phyloP scores from a whole-genome alignment of 2,113 vertebrate species.

The Microtus oregoni region DNA sequence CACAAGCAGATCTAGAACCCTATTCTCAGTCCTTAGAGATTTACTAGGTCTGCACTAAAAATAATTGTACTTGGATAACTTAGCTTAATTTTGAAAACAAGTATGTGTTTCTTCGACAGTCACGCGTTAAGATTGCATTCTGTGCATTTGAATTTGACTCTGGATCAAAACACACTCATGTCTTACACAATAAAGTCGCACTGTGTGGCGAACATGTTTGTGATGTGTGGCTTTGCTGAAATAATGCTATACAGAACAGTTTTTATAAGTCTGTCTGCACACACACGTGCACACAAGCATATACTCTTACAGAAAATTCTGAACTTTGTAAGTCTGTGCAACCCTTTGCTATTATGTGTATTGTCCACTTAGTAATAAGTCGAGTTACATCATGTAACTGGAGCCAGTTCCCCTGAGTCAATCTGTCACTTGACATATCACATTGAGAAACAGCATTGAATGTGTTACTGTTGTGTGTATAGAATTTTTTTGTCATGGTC shows the following conservation, averaged over 20 bases:
- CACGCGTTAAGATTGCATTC: conserved; percentile 79
- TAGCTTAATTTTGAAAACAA: conserved; percentile 52
- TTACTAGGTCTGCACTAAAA: conserved; percentile 65
- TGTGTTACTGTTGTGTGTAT: no score
- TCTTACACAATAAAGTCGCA: conserved; percentile 71
- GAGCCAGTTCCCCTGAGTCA: background rate
- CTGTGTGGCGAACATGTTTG: conserved; percentile 60
- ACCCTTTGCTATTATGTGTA: conserved; percentile 32
- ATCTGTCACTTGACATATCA: background rate
- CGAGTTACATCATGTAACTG: background rate
- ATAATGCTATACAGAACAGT: conserved; percentile 31
- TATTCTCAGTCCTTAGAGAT: background rate
- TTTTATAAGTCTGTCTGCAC: conserved; percentile 21
- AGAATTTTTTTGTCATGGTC: background rate
- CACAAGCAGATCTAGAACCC: background rate
- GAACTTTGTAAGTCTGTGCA: conserved; percentile 53
- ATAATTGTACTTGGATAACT: conserved; percentile 77
- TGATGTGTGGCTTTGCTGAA: conserved; percentile 75
- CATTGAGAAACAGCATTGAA: background rate
- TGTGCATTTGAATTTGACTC: conserved; percentile 83
- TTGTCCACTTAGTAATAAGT: background rate
- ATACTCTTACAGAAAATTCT: conserved; percentile 33
- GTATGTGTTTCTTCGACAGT: conserved; percentile 60
- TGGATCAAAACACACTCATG: conserved; percentile 76
- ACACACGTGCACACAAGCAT: background rate